Conservation (phyloP, 2,797 vertebrate species). For the Anguilla megastoma region DNA sequence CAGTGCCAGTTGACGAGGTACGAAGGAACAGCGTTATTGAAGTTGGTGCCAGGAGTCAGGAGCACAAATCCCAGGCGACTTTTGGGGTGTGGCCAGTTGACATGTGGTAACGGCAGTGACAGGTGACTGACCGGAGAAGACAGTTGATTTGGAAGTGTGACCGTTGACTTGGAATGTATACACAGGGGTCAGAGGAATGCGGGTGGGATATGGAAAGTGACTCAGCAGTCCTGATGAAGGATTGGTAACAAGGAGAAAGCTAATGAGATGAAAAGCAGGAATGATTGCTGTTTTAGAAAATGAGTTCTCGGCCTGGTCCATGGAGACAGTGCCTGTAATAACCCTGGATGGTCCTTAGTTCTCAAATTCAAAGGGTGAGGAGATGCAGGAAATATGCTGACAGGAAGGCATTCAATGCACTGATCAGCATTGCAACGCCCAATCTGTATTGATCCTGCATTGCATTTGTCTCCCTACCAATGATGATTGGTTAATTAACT, state of each 20-base stretch:
- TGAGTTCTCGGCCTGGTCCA: neutral
- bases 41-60: neutral
- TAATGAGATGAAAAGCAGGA: neutral
- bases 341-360: neutral
- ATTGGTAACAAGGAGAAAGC: neutral
- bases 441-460: conserved; percentile 14
- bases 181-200: neutral
- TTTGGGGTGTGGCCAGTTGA: neutral
- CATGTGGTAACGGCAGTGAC: neutral
- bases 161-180: neutral
- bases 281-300: neutral
- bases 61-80: neutral
- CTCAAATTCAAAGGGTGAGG: neutral
- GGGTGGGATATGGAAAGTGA: neutral
- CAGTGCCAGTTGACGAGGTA: neutral
- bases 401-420: neutral
- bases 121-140: neutral
- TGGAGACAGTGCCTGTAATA: neutral
- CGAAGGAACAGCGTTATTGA: neutral
- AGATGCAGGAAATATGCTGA: neutral
- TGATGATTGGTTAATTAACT: conserved; percentile 19
- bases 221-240: neutral
- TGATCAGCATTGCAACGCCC: neutral
- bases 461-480: neutral
- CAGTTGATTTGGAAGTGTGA: neutral